phyloP scores from a whole-genome alignment of 53 echinoderm and acorn worm genomes.

The Pentamera pediparva region DNA sequence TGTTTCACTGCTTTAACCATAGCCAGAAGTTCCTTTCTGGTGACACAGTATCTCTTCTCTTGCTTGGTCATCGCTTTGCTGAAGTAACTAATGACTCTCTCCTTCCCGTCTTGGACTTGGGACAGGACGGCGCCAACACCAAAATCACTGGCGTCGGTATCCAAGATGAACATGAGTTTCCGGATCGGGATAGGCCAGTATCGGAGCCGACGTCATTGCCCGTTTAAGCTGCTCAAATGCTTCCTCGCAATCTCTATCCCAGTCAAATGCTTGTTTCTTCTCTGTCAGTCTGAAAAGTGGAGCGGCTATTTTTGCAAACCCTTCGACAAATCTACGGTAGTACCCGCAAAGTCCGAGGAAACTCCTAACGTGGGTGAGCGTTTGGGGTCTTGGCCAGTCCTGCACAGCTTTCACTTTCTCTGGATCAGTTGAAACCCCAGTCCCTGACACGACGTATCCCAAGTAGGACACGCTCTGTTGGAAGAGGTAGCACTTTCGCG shows the following conservation, averaged over 20 bases:
- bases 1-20: constrained; percentile 32
- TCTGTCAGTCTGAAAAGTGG: constrained; percentile 48
- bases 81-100: constrained; percentile 42
- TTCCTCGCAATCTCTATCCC: constrained; percentile 36
- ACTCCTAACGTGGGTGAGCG: constrained; percentile 42
- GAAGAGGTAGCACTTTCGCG: constrained; percentile 46
- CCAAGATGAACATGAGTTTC: constrained; percentile 20
- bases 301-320: constrained; percentile 34
- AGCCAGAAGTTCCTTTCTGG: too few species aligned
- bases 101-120: constrained; percentile 39
- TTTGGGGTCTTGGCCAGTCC: constrained; percentile 40
- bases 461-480: constrained; percentile 38
- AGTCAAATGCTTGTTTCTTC: constrained; percentile 31
- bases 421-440: constrained; percentile 52
- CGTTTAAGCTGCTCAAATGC: constrained; percentile 44
- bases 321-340: constrained; percentile 40
- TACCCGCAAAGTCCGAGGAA: constrained; percentile 50
- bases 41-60: constrained; percentile 37
- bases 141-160: constrained; percentile 45
- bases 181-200: constrained; percentile 39
- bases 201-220: constrained; percentile 36
- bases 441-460: constrained; percentile 51
- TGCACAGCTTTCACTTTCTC: constrained; percentile 35
- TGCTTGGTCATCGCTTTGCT: constrained; percentile 31
- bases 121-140: constrained; percentile 46